Conservation (phyloP, 2,113 vertebrate genomes). For the Tinamus guttatus region DNA sequence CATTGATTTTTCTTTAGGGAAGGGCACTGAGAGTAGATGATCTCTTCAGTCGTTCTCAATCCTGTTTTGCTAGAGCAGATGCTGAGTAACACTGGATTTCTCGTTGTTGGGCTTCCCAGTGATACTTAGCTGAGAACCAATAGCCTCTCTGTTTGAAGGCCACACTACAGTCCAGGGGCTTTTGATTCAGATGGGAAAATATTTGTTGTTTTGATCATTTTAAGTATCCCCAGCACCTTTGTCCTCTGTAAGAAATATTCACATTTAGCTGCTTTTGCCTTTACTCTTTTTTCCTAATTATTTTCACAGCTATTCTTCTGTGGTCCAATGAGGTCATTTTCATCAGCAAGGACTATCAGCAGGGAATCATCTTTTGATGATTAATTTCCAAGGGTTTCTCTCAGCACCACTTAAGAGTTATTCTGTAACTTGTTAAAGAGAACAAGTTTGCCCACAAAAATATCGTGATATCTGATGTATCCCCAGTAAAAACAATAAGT, state of each 20-base stretch:
- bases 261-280: background rate
- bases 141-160: background rate
- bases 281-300: background rate
- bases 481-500: background rate
- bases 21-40: background rate
- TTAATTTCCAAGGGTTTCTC: background rate
- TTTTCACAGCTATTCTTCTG: conserved; percentile 13
- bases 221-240: background rate
- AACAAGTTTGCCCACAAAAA: background rate
- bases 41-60: conserved; percentile 23
- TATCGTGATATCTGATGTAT: background rate
- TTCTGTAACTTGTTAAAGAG: background rate
- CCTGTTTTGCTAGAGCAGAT: background rate
- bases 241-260: background rate
- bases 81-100: conserved; percentile 32
- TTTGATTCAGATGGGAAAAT: background rate
- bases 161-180: conserved; percentile 10
- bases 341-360: background rate
- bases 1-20: background rate
- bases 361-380: background rate
- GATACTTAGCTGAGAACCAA: background rate
- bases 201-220: background rate
- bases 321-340: background rate
- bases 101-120: background rate
- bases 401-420: background rate